Conservation (phyloP, 2,113 vertebrate species). For the Spermophilus dauricus region DNA sequence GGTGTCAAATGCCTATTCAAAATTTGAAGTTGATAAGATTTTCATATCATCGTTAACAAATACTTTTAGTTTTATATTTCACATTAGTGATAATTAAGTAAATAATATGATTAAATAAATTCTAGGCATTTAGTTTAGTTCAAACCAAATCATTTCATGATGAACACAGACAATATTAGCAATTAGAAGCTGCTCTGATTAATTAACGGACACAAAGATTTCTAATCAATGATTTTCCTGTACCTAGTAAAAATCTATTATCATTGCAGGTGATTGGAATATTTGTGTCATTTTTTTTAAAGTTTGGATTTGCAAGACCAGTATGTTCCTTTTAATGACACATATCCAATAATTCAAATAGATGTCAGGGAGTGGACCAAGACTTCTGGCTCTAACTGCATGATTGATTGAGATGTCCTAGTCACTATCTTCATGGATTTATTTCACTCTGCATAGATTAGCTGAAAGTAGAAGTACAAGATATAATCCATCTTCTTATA, state of each 20-base stretch:
- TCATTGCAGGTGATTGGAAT: not conserved
- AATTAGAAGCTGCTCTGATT: not conserved
- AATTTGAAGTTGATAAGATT: not conserved
- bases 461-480: not conserved
- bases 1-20: not conserved
- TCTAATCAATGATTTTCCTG: not conserved
- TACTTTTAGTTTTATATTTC: not conserved
- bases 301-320: not conserved
- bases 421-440: not conserved
- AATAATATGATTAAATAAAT: not conserved
- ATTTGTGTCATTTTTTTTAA: not conserved
- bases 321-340: not conserved
- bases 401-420: too few relatives aligned
- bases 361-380: not conserved
- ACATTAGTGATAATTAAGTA: not conserved
- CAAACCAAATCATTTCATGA: not conserved
- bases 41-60: not conserved
- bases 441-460: not conserved
- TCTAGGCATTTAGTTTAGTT: not conserved
- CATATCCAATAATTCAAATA: not conserved
- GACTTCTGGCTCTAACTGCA: not conserved
- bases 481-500: not conserved
- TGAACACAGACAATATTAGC: not conserved
- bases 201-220: not conserved
- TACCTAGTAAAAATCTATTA: not conserved